A percentile compares a stretch with the other conserved stretches of the same genome.
Evolutionary conservation across 2,888 invertebrate species (phyloP).

Genomic region (Drosophila nr. medialis): DNA sequence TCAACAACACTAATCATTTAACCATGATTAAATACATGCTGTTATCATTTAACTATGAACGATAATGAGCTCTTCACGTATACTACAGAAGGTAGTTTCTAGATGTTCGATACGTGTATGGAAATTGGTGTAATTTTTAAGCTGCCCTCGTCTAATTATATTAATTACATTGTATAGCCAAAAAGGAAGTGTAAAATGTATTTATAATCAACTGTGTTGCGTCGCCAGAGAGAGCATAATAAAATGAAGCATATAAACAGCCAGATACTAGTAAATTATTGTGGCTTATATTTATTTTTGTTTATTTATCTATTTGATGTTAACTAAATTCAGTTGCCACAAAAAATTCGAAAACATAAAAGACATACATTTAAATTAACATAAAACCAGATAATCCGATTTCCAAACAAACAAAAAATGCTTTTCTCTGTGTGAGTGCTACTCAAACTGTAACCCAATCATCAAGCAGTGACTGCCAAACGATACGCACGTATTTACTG

Average conservation of each 20-base stretch:
- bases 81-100: not conserved
- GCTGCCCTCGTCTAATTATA: constrained; percentile 10
- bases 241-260: not conserved
- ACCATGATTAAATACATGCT: not conserved
- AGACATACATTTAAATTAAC: not conserved
- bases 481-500: not conserved
- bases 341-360: not conserved
- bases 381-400: constrained; percentile 3
- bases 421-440: not conserved
- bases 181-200: constrained; percentile 25
- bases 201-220: constrained; percentile 8
- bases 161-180: constrained; percentile 1
- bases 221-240: not conserved
- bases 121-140: not conserved
- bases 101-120: not conserved
- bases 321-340: not conserved
- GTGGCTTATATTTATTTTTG: not conserved
- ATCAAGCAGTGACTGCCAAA: constrained; percentile 7
- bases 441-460: constrained; percentile 5
- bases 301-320: not conserved
- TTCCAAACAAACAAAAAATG: not conserved
- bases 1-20: not conserved
- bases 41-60: not conserved
- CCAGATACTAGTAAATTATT: not conserved
- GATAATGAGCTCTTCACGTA: not conserved